Conservation (phyloP, 2,797 vertebrate species). For the Dipus sagitta region DNA sequence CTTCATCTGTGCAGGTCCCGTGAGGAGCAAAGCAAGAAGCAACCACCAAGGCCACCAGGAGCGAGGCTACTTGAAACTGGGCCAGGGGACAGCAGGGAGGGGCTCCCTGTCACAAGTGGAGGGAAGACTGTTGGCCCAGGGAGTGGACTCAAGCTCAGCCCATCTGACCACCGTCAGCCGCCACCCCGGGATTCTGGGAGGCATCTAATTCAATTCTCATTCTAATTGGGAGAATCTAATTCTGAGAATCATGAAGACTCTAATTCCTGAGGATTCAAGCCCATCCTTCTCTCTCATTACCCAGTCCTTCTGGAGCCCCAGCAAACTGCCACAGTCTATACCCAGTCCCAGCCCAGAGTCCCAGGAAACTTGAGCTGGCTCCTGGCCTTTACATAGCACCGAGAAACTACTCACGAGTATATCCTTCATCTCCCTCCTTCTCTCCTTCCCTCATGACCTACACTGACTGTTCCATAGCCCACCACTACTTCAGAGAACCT, state of each 20-base stretch:
- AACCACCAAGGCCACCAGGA: too few species aligned
- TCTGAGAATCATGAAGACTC: conserved; percentile 44
- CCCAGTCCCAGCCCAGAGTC: neutral
- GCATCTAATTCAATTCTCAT: conserved; percentile 24
- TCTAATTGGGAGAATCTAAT: conserved; percentile 43
- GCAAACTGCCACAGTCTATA: neutral
- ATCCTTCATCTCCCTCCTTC: neutral
- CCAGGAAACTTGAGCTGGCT: neutral
- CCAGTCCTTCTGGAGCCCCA: neutral
- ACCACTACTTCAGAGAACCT: neutral
- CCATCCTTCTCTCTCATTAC: neutral
- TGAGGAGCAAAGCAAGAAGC: neutral
- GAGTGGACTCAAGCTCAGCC: neutral
- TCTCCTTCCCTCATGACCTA: neutral
- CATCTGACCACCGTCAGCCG: conserved; percentile 6
- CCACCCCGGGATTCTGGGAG: neutral
- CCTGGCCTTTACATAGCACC: neutral
- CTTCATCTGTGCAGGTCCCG: neutral
- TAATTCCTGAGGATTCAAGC: conserved; percentile 7
- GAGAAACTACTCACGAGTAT: neutral
- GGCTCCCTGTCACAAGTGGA: neutral
- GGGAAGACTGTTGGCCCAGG: neutral
- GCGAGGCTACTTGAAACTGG: too few species aligned
- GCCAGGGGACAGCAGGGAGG: neutral
- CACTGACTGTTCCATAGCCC: too few species aligned